Percentiles rank a stretch among this genome's conserved stretches.
Evolutionary conservation across 2,797 vertebrate species (phyloP).

Genomic region (Falco columbarius): DNA sequence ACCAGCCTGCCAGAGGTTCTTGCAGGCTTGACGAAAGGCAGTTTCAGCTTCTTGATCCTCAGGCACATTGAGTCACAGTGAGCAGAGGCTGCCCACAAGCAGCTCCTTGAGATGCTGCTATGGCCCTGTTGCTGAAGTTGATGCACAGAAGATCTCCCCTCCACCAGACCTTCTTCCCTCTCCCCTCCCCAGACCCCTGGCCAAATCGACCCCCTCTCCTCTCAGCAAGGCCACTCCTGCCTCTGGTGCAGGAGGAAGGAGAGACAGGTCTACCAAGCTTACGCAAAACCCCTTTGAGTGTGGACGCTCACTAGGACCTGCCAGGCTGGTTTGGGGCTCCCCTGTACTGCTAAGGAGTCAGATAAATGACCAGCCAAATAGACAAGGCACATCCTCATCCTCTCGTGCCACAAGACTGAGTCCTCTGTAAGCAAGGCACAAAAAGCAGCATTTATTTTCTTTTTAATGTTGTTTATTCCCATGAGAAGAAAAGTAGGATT

Average conservation of each 20-base stretch:
- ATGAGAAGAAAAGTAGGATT: not conserved
- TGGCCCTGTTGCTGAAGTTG: rapidly evolving
- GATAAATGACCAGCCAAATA: not conserved
- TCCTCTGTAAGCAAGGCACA: not conserved
- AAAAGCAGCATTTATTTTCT: not conserved
- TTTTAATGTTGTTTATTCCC: not conserved
- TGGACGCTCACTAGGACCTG: not conserved
- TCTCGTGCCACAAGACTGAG: rapidly evolving
- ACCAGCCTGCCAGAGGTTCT: not conserved
- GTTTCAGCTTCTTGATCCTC: not conserved
- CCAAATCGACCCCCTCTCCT: not conserved
- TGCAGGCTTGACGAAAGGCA: not conserved
- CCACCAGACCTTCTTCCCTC: not conserved
- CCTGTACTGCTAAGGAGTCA: not conserved
- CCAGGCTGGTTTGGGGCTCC: not conserved
- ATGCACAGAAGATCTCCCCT: not conserved
- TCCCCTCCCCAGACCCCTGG: not conserved
- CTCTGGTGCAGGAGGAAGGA: not conserved
- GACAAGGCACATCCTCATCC: not conserved
- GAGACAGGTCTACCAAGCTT: not conserved
- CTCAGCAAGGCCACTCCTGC: not conserved
- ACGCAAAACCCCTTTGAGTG: not conserved
- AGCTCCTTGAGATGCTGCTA: not conserved
- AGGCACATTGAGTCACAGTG: rapidly evolving
- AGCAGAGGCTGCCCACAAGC: not conserved